Evolutionary conservation across 2,797 vertebrate species (phyloP).

Genomic region (Valencia hispanica): DNA sequence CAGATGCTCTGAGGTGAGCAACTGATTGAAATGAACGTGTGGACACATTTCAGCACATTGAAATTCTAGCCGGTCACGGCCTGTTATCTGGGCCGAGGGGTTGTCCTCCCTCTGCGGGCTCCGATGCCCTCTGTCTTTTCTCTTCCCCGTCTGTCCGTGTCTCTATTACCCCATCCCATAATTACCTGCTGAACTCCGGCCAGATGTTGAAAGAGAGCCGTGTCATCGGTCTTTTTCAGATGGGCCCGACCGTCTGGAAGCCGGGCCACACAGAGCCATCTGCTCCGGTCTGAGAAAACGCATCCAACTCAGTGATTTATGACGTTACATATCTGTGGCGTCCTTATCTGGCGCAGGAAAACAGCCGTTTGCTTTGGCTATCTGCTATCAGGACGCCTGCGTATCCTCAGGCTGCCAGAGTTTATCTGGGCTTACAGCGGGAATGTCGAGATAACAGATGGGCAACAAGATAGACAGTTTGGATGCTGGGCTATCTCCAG

Average conservation of each 20-base stretch:
- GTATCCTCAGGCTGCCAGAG: conserved; percentile 55
- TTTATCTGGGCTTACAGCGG: conserved; percentile 52
- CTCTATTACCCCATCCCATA: conserved; percentile 71
- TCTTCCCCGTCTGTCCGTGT: conserved; percentile 29
- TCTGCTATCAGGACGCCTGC: conserved; percentile 50
- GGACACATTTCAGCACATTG: conserved; percentile 60
- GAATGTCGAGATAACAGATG: conserved; percentile 64
- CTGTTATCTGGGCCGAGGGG: conserved; percentile 54
- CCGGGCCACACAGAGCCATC: conserved; percentile 29
- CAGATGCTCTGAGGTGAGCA: conserved; percentile 23
- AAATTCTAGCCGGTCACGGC: conserved; percentile 70
- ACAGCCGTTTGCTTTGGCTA: conserved; percentile 41
- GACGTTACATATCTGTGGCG: conserved; percentile 40
- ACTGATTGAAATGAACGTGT: conserved; percentile 39
- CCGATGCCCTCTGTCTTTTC: conserved; percentile 51
- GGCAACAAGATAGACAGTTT: conserved; percentile 46
- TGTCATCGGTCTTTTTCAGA: conserved; percentile 69
- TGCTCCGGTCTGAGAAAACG: conserved; percentile 26
- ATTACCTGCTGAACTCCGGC: conserved; percentile 76
- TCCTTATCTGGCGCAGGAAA: conserved; percentile 42
- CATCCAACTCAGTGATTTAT: conserved; percentile 38
- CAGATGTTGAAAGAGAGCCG: conserved; percentile 71
- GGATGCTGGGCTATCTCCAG: not conserved
- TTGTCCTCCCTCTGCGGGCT: conserved; percentile 60
- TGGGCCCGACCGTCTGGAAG: conserved; percentile 47